These are phyloP conservation scores for Ferrisia virgata DNA, from an alignment of 2,888 invertebrate genomes.

Conservation along the genomic window DNA sequence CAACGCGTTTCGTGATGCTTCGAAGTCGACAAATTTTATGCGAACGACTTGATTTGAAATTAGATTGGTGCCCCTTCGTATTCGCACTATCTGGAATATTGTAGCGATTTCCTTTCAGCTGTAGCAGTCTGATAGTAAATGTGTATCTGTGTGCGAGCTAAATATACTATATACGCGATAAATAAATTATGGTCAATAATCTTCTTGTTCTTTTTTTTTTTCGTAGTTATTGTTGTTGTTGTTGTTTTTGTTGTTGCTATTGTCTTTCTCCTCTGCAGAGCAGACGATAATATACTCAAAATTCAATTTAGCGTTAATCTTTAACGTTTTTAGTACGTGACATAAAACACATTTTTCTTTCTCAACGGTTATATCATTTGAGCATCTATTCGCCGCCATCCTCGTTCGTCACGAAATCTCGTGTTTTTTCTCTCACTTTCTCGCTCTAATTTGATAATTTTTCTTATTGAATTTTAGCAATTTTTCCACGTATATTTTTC, in stretches of 20 bases:
- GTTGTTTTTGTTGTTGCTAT: too few species aligned
- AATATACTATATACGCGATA: background rate
- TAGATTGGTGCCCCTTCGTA: background rate
- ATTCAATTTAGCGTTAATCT: background rate
- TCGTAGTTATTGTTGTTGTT: too few species aligned
- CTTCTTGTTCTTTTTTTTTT: background rate
- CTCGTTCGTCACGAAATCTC: background rate
- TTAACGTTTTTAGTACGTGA: constrained; percentile 4
- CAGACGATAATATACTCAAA: background rate
- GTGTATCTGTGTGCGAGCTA: too few species aligned
- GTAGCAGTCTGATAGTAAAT: background rate
- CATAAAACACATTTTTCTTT: background rate
- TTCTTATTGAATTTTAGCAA: background rate
- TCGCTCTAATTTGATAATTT: background rate
- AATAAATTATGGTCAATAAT: background rate
- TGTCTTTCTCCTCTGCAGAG: background rate
- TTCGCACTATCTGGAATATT: background rate
- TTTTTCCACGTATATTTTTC: background rate
- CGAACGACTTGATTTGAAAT: background rate
- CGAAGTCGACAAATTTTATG: background rate
- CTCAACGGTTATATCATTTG: background rate
- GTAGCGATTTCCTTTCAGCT: background rate
- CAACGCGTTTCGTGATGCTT: background rate
- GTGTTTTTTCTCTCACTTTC: background rate
- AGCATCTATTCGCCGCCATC: background rate